Percentiles rank a stretch among this genome's conserved stretches.
phyloP scores from a whole-genome alignment of 1,140 invertebrate species.

The Patella vulgata region DNA sequence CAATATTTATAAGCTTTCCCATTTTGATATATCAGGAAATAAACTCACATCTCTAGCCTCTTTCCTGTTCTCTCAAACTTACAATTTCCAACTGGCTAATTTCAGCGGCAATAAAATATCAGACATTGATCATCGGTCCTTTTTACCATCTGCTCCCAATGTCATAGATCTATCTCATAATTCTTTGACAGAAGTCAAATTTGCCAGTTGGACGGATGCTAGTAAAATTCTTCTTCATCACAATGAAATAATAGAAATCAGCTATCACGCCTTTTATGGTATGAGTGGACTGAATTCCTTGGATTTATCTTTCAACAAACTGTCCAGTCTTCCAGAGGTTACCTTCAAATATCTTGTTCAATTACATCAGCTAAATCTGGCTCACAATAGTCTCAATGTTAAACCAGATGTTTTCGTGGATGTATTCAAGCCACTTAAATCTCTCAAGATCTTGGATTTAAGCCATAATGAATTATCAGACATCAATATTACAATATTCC shows the following conservation, averaged over 20 bases:
- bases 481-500: constrained; percentile 30
- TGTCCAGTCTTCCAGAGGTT: constrained; percentile 33
- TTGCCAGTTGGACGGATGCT: constrained; percentile 44
- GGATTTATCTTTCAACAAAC: constrained; percentile 44
- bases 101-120: constrained; percentile 51
- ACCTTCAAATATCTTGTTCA: constrained; percentile 40
- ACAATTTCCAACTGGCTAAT: constrained; percentile 35
- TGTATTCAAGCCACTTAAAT: constrained; percentile 31
- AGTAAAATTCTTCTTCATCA: constrained; percentile 34
- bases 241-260: constrained; percentile 37
- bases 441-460: constrained; percentile 41
- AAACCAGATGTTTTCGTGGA: constrained; percentile 12
- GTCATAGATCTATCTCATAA: constrained; percentile 57
- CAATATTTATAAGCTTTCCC: constrained; percentile 32
- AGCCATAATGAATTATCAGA: constrained; percentile 41
- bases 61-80: constrained; percentile 39
- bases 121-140: constrained; percentile 36
- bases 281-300: constrained; percentile 38
- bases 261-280: constrained; percentile 41
- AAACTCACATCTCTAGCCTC: constrained; percentile 30
- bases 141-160: constrained; percentile 41
- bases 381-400: constrained; percentile 39
- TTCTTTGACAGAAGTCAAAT: constrained; percentile 29
- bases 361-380: constrained; percentile 38
- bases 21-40: constrained; percentile 47